Conservation (phyloP, 2,888 invertebrate genomes). For the Seladonia tumulorum region DNA sequence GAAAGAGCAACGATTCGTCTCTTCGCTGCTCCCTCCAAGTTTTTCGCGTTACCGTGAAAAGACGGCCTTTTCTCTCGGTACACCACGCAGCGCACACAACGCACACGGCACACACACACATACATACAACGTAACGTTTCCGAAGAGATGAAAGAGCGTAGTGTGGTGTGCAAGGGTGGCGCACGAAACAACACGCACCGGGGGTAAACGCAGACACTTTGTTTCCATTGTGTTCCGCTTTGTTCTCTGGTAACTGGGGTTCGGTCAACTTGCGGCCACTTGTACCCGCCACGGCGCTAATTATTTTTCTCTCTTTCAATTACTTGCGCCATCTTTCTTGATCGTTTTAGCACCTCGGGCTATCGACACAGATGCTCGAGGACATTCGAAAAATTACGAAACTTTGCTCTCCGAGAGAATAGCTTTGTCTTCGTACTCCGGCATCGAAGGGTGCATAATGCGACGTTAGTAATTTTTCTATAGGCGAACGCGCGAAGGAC, state of each 20-base stretch:
- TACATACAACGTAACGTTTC: neutral
- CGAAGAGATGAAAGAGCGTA: constrained; percentile 48
- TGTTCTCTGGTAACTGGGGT: constrained; percentile 27
- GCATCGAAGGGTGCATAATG: neutral
- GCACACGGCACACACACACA: neutral
- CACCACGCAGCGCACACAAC: neutral
- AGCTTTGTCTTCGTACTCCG: neutral
- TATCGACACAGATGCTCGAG: neutral
- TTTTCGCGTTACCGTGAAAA: constrained; percentile 53
- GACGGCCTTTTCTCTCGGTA: neutral
- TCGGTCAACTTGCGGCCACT: constrained; percentile 45
- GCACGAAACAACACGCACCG: constrained; percentile 33
- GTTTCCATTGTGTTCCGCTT: constrained; percentile 48
- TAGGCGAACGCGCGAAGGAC: neutral
- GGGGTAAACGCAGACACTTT: constrained; percentile 56
- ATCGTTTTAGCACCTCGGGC: neutral
- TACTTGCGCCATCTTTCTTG: neutral
- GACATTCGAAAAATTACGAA: neutral
- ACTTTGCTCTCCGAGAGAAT: neutral
- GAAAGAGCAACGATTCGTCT: constrained; percentile 36
- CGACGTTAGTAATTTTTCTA: neutral
- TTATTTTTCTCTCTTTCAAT: neutral
- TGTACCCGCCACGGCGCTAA: neutral
- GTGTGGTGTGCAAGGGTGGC: constrained; percentile 32
- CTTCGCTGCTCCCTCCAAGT: constrained; percentile 37